phyloP scores from a whole-genome alignment of 2,888 invertebrate species.

The Sphinx pinastri region DNA sequence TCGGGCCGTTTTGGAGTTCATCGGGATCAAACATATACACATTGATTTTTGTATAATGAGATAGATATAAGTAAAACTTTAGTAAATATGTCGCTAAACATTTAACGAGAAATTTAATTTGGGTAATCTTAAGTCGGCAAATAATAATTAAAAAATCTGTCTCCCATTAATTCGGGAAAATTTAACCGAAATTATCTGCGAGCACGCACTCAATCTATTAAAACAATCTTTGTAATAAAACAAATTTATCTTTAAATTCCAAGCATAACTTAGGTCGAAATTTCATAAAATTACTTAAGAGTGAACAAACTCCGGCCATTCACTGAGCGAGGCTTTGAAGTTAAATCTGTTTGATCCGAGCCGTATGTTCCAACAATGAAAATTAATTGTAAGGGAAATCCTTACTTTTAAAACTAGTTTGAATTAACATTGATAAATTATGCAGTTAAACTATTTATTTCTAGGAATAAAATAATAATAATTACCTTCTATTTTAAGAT shows the following conservation, averaged over 20 bases:
- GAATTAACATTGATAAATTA: background rate
- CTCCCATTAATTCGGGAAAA: background rate
- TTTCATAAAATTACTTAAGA: slow-evolving; percentile 11
- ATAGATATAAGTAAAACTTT: too few relatives aligned
- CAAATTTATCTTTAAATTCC: background rate
- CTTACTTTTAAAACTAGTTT: background rate
- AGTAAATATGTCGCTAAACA: too few relatives aligned
- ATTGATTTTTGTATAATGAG: too few relatives aligned
- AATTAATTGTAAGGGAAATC: background rate
- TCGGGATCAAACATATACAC: too few relatives aligned
- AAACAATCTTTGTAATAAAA: background rate
- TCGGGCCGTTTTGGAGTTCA: too few relatives aligned
- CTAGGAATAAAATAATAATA: too few relatives aligned
- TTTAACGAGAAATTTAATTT: too few relatives aligned
- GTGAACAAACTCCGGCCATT: slow-evolving; percentile 3
- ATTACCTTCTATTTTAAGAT: too few relatives aligned
- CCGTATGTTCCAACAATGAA: background rate
- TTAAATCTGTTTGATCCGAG: background rate
- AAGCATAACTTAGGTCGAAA: background rate
- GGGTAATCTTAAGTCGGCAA: too few relatives aligned
- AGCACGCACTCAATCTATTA: background rate
- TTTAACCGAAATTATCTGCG: background rate
- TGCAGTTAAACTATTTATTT: background rate
- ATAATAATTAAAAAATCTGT: too few relatives aligned
- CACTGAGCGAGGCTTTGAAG: background rate